These are phyloP conservation scores for Myotis davidii DNA, from an alignment of 2,113 vertebrate genomes.

Conservation along the genomic window DNA sequence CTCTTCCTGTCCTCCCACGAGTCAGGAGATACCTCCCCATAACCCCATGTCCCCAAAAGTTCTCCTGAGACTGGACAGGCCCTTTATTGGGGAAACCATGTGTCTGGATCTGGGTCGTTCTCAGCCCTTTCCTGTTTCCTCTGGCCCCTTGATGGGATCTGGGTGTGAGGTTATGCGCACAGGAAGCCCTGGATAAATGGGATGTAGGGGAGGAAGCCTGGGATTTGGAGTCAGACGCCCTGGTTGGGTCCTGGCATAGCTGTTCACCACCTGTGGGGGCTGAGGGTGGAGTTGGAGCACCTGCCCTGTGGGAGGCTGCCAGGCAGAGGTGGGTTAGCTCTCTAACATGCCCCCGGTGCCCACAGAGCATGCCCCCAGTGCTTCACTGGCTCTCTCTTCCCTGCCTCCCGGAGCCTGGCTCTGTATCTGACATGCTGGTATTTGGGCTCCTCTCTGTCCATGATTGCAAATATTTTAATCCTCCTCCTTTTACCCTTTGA, in stretches of 20 bases:
- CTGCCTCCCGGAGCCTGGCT: background rate
- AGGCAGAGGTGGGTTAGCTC: background rate
- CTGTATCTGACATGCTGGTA: rapidly evolving
- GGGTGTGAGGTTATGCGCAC: background rate
- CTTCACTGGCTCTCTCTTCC: background rate
- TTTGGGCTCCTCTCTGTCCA: background rate
- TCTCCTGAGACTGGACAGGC: background rate
- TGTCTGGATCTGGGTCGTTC: background rate
- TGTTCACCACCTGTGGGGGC: background rate
- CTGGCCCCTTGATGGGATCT: background rate
- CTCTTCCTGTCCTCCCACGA: background rate
- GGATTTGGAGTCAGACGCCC: background rate
- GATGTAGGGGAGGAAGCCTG: background rate
- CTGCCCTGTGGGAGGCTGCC: background rate
- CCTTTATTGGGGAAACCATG: background rate
- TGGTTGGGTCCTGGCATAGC: background rate
- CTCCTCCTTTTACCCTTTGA: background rate
- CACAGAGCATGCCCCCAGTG: background rate
- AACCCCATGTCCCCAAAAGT: background rate
- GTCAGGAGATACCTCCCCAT: background rate
- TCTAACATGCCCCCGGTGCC: no score
- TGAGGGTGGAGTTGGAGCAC: background rate
- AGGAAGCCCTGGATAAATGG: background rate
- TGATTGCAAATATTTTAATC: background rate
- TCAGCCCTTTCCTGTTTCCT: background rate